Conservation (phyloP, 2,888 invertebrate genomes). For the Smittia aterrima region DNA sequence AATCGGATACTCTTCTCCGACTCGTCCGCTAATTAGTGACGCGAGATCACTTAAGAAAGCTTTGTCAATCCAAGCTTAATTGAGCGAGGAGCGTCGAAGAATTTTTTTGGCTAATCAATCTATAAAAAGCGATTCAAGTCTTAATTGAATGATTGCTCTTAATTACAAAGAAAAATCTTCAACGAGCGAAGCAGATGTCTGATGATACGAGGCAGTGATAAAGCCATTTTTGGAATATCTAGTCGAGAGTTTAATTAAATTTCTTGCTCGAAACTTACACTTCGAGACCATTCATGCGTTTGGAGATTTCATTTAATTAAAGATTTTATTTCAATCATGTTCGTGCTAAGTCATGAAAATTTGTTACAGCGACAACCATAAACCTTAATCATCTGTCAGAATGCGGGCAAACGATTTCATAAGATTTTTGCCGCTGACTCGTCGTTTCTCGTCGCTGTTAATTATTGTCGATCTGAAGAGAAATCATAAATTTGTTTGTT, state of each 20-base stretch:
- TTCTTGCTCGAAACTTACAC: not conserved
- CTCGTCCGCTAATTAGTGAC: not conserved
- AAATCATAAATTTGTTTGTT: conserved; percentile 8
- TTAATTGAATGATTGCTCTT: conserved; percentile 28
- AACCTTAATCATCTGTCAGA: conserved; percentile 25
- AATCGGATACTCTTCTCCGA: not conserved
- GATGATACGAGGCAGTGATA: conserved; percentile 3
- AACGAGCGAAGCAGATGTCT: not conserved
- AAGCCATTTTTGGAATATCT: not conserved
- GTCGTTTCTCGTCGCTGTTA: not conserved
- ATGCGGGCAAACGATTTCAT: conserved; percentile 23
- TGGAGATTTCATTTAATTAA: conserved; percentile 28
- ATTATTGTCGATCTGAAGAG: not conserved
- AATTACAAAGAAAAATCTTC: not conserved
- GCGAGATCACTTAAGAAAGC: not conserved
- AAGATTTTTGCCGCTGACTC: conserved; percentile 11
- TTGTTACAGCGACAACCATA: not conserved
- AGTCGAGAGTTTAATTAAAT: conserved; percentile 10
- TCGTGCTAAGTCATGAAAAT: not conserved
- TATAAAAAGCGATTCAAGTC: not conserved
- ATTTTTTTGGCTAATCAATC: not conserved
- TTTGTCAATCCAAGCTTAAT: not conserved
- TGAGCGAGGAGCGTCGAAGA: not conserved
- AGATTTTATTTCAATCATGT: conserved; percentile 1
- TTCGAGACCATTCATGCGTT: not conserved